Base-by-base conservation (phyloP, 2,113 vertebrate genomes). In the Labeo rohita region DNA sequence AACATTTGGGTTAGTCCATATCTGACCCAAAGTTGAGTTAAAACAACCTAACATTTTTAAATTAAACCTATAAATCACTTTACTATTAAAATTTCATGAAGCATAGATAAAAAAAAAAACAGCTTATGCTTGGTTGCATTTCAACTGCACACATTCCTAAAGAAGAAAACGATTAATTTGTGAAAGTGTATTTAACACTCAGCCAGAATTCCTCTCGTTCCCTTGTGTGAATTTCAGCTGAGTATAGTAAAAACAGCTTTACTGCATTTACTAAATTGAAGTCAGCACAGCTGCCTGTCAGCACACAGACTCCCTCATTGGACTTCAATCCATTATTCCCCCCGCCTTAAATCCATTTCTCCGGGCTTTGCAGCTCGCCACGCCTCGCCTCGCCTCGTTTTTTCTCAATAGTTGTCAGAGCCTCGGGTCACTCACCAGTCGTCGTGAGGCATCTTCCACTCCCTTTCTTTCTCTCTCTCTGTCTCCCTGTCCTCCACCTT, bases 321-420 rank as follows among this genome's bases (percentile, higher is more conserved):
- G 54, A 45, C 54, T n/a, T 74, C 52, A 61, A 54, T 23, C 83
- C 85, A n/a, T 82, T 65, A 66, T 63, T 34, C 91, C 86, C 87
- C 76, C 92, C 90, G 85, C 86, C 80, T 54, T 73, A 12, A 85
- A 13, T 88, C 83, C 80, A 78, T 89, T 90, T 84, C 89, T 94
- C 94, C 91, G 47, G 91, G 94, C 95, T 95, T 94, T 87, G 88
- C 90, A 83, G 63, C 90, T 78, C 66, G 93, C 92, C 72, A 83
- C 6, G 89, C 91, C 93, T 94, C 93, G 89, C 91, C 93, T 94
- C 93, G 90, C 93, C 92, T 92, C 91, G 90, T 90, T 90, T 84
- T 90, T 89, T 90, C 85, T 91, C 92, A 91, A 78, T 87, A 92
- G 93, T 91, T 92, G 92, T 90, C 93, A 93, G 87, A 83, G 81